A percentile compares a stretch with the other conserved stretches of the same genome.
phyloP scores from a whole-genome alignment of 2,113 vertebrate genomes.

The Tragelaphus buxtoni region DNA sequence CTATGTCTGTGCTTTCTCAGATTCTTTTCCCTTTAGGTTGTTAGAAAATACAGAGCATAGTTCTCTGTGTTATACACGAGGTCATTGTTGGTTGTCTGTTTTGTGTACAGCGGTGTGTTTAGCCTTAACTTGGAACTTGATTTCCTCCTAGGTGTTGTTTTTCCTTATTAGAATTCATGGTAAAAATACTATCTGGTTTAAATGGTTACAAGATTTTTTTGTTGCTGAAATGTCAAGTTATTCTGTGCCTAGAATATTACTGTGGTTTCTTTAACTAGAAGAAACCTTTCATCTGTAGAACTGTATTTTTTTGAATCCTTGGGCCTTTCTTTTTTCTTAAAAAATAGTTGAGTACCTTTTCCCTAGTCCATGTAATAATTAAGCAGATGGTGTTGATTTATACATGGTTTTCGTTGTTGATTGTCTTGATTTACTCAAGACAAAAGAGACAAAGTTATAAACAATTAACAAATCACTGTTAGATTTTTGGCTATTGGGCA shows the following conservation, averaged over 20 bases:
- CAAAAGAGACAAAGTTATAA: not conserved
- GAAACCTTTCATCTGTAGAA: not conserved
- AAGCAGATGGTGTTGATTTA: not conserved
- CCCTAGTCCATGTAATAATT: not conserved
- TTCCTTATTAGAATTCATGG: not conserved
- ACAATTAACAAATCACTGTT: not conserved
- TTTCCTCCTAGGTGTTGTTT: not conserved
- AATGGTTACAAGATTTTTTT: not conserved
- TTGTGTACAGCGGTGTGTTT: not conserved
- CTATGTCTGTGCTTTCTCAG: not conserved
- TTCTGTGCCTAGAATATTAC: not conserved
- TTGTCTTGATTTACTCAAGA: not conserved
- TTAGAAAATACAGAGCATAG: not conserved
- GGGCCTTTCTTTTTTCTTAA: not conserved
- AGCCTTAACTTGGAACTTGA: not conserved
- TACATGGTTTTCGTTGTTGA: not conserved
- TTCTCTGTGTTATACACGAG: not conserved
- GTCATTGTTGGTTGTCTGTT: not conserved
- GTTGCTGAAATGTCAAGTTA: not conserved
- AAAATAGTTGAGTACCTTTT: not conserved
- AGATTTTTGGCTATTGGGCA: not conserved
- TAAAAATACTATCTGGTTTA: not conserved
- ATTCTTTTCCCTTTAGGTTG: not conserved
- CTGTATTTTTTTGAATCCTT: not conserved
- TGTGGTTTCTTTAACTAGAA: not conserved